Evolutionary conservation across 2,888 invertebrate species (phyloP), one percentile per base, ranked within the genome.

Genomic region (Endotricha flammealis): DNA sequence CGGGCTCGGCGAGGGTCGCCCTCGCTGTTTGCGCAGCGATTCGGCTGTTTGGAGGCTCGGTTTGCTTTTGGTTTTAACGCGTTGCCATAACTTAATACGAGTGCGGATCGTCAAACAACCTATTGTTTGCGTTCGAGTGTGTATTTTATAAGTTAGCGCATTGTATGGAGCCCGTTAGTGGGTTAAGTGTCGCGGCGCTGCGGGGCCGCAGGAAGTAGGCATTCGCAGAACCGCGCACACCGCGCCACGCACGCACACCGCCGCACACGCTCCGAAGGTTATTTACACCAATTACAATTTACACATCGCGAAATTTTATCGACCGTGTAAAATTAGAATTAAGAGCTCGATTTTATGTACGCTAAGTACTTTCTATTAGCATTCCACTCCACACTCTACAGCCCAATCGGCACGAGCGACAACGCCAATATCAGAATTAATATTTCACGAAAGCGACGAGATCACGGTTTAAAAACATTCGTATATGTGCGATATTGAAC

Each of bases 51-150:
- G 50, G 51, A 39, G 47, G 44, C 52, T 38, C 48, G 49, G 73
- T 69, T 70, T 75, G 67, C 57, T 57, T 50, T 54, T 46, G 48
- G 44, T 46, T 55, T 76, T 73, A 73, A 69, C 53, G 59, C 50
- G 47, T 59, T 46, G 64, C 60, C 67, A 65, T 69, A 72, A 73
- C 74, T 73, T 67, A 69, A 64, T 57, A 52, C 50, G 40, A 54
- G 47, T 46, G 48, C 46, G 48, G 51, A 62, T 60, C 52, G 51
- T 53, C 60, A 64, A 64, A 64, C 48, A 48, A 38, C 29, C 38
- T 14, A 51, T 38, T 45, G 46, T 45, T 41, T 43, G 42, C 24
- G 22, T 37, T 16, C 27, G 29, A 29, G 25, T 35, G 44, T 41
- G 39, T 36, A 37, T 39, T 34, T 37, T 30, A 29, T 29, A 29